Conservation (phyloP, 2,888 invertebrate species). For the Nomada fucata region DNA sequence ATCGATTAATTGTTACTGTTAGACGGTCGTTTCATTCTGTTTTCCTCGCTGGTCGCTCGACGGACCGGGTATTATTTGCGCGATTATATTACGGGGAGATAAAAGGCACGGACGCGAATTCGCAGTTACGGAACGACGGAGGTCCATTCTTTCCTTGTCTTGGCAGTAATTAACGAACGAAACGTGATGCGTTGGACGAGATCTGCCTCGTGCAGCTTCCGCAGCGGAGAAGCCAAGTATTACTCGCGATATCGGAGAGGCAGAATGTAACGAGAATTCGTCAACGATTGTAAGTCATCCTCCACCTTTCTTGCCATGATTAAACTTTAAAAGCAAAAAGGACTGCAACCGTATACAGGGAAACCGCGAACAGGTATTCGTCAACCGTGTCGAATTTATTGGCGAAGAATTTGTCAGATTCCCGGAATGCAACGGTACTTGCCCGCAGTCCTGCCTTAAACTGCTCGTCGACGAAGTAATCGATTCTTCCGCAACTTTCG, state of each 20-base stretch:
- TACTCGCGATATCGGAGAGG: slow-evolving; percentile 40
- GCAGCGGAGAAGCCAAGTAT: slow-evolving; percentile 25
- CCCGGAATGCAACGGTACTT: no score
- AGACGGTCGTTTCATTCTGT: no score
- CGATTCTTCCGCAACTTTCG: not conserved
- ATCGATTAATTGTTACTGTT: slow-evolving; percentile 10
- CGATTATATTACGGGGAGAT: not conserved
- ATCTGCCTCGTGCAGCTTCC: slow-evolving; percentile 15
- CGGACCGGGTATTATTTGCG: not conserved
- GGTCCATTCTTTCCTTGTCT: slow-evolving; percentile 34
- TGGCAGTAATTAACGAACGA: slow-evolving; percentile 42
- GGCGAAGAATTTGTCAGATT: no score
- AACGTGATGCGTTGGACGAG: slow-evolving; percentile 22
- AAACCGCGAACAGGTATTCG: slow-evolving; percentile 21
- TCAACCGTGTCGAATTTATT: not conserved
- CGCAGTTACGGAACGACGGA: slow-evolving; percentile 10
- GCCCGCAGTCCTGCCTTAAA: no score
- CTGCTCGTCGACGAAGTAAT: no score
- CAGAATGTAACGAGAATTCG: slow-evolving; percentile 48
- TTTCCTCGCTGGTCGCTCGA: not conserved
- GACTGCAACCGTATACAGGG: not conserved
- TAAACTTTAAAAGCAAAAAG: slow-evolving; percentile 37
- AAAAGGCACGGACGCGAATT: slow-evolving; percentile 5
- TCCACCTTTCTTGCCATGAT: slow-evolving; percentile 19
- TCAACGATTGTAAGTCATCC: slow-evolving; percentile 47